Base-by-base conservation (phyloP, 2,888 invertebrate genomes). In the Papilio gigon region DNA sequence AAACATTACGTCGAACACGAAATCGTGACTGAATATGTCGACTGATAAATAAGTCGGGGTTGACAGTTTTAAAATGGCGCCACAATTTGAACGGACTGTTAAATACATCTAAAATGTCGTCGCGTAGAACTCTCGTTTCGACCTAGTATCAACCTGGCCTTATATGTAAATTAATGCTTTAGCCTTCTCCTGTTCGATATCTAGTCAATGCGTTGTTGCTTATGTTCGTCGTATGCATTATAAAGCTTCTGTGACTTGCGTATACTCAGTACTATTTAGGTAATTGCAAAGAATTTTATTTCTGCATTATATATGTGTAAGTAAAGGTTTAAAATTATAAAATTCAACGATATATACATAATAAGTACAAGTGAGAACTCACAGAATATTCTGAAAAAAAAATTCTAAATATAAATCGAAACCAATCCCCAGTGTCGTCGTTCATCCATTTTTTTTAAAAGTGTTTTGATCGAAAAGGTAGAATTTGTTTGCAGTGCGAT, bases 401-500 rank as follows among this genome's bases (percentile, higher is more conserved):
- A 47, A n/a, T 56, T n/a, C 53, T 35, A 53, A 47, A 65, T 58
- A 65, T 27, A 37, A 30, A 64, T 60, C n/a, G 37, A 59, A 27
- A 40, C 20, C 27, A 59, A n/a, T 53, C 40, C 30, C 33, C 17
- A 25, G 20, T 25, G 35, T 64, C 37, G 59, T 22, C 30, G 25
- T 64, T 37, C 58, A 37, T 64, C 27, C 20, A 35, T 37, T 59
- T 65, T n/a, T 65, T 53, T 61, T 60, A 12, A 60, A 60, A 65
- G 22, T 59, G 60, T 58, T 64, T 40, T 47, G 59, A 58, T 50
- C 50, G 60, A 68, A 68, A 68, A 27, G 30, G 53, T 40, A 65
- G 59, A 68, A 65, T 53, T 40, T 68, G 65, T 65, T 65, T 60
- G 63, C 58, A 50, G 60, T 14, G 42, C 64, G 20, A 68, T 61